Conservation (phyloP, 2,113 vertebrate genomes). For the Mustelus asterias region DNA sequence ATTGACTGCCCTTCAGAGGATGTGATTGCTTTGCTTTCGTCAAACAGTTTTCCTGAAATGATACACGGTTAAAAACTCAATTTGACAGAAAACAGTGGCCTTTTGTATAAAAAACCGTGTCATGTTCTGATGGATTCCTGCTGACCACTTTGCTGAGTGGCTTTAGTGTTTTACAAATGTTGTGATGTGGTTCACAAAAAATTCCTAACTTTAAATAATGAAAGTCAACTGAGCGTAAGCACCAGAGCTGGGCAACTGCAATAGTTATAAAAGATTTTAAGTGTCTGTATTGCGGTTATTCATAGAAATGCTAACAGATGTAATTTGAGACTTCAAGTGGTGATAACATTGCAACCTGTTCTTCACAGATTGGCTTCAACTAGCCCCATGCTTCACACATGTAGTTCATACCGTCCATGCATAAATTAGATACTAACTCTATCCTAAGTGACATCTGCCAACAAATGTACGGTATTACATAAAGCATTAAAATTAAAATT, state of each 20-base stretch:
- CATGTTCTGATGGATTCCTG: not conserved
- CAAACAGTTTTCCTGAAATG: not conserved
- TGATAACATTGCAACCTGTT: slow-evolving; percentile 1
- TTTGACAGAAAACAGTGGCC: not conserved
- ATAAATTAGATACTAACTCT: not conserved
- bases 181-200: not conserved
- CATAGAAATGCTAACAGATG: not conserved
- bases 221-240: not conserved
- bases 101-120: not conserved
- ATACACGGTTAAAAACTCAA: not conserved
- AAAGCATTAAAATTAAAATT: not conserved
- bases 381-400: not conserved
- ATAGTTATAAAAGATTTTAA: not conserved
- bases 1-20: not conserved
- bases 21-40: not conserved
- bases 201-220: not conserved
- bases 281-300: not conserved
- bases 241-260: not conserved
- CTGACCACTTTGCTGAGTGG: not conserved
- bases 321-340: not conserved
- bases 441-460: not conserved
- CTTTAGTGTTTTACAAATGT: not conserved
- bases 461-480: not conserved
- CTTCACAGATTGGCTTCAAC: not conserved
- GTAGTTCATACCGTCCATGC: not conserved